A percentile compares a stretch with the other conserved stretches of the same genome.
phyloP scores from a whole-genome alignment of 2,888 invertebrate species.

The Conistra vaccinii region DNA sequence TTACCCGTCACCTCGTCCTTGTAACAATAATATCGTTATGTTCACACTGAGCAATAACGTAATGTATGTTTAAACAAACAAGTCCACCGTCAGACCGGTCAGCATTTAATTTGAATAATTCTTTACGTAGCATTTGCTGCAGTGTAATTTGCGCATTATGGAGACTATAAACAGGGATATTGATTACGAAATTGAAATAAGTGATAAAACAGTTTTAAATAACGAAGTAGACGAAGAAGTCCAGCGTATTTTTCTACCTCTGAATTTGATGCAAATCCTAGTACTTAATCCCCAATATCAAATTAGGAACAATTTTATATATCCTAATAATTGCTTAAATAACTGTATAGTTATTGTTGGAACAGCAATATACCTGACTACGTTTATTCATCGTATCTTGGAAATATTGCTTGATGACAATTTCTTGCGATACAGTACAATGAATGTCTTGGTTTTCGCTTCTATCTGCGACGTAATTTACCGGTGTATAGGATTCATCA shows the following conservation, averaged over 20 bases:
- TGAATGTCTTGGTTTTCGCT: slow-evolving; percentile 10
- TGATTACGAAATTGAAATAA: background rate
- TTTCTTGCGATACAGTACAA: slow-evolving; percentile 1
- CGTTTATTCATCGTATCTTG: slow-evolving; percentile 1
- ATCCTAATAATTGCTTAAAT: slow-evolving; percentile 4
- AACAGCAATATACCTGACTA: background rate
- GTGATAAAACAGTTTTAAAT: background rate
- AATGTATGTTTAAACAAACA: background rate
- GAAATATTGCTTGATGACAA: slow-evolving; percentile 15
- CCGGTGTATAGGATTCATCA: slow-evolving; percentile 8
- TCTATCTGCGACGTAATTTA: slow-evolving; percentile 2
- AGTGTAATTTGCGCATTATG: background rate
- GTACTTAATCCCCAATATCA: slow-evolving; percentile 19
- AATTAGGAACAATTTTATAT: slow-evolving; percentile 11
- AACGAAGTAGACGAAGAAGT: slow-evolving; percentile 20
- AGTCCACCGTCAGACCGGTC: background rate
- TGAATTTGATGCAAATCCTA: slow-evolving; percentile 23
- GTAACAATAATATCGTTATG: background rate
- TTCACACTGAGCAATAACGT: background rate
- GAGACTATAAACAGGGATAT: background rate
- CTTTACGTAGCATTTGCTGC: background rate
- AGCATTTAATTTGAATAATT: background rate
- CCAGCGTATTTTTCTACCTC: slow-evolving; percentile 7
- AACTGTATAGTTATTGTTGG: background rate
- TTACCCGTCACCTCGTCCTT: background rate